Conservation (phyloP, 2,888 invertebrate species). For the Himalopsyche anomala region DNA sequence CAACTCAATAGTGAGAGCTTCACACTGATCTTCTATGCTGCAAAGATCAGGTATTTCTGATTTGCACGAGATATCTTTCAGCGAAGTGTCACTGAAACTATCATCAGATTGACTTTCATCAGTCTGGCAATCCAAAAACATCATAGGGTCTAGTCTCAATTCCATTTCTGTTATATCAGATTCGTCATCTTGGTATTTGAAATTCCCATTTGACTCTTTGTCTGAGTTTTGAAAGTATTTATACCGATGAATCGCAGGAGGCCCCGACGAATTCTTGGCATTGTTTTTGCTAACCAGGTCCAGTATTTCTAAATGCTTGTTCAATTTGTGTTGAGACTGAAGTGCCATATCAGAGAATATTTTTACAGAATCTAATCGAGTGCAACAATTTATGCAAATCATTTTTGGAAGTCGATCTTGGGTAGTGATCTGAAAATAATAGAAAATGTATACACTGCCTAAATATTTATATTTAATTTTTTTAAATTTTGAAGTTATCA, state of each 20-base stretch:
- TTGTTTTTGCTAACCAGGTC: conserved; percentile 67
- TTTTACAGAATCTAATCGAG: conserved; percentile 81
- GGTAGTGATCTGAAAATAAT: conserved; percentile 76
- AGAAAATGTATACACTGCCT: background rate
- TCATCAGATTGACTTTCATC: conserved; percentile 70
- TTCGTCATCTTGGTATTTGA: conserved; percentile 65
- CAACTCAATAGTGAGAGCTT: conserved; percentile 69
- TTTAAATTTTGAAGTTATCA: no score
- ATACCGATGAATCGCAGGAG: conserved; percentile 67
- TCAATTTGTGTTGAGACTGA: conserved; percentile 80
- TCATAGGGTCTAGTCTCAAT: conserved; percentile 83
- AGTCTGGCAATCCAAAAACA: conserved; percentile 79
- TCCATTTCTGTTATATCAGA: conserved; percentile 79
- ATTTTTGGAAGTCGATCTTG: conserved; percentile 83
- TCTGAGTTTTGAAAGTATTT: conserved; percentile 73
- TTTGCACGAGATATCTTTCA: conserved; percentile 44
- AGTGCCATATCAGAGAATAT: conserved; percentile 82
- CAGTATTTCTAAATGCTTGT: conserved; percentile 68
- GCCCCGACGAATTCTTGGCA: conserved; percentile 67
- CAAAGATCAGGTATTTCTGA: conserved; percentile 38
- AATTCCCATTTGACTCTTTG: conserved; percentile 57
- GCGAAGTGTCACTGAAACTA: conserved; percentile 56
- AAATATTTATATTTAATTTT: no score
- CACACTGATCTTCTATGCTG: conserved; percentile 38
- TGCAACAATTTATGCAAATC: conserved; percentile 81